Conservation (phyloP, 2,888 invertebrate genomes). For the Hydriomena furcata region DNA sequence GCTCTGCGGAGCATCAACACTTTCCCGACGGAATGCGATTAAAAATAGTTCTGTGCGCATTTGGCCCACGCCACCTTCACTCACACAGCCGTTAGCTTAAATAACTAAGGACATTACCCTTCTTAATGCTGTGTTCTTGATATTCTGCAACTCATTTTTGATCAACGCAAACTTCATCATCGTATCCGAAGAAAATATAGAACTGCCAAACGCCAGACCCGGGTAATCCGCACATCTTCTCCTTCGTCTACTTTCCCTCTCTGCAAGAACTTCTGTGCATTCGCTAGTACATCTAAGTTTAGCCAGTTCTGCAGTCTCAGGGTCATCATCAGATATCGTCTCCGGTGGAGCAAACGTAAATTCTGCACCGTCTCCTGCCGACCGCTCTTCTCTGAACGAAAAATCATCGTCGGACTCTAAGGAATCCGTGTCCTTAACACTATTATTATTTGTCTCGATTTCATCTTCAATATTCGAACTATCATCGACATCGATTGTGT, state of each 20-base stretch:
- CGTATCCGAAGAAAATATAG: slow-evolving; percentile 97
- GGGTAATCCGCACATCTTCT: slow-evolving; percentile 96
- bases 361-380: slow-evolving; percentile 77
- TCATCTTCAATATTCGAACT: slow-evolving; percentile 67
- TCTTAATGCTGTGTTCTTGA: slow-evolving; percentile 97
- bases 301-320: slow-evolving; percentile 91
- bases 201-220: slow-evolving; percentile 94
- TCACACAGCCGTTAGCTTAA: slow-evolving; percentile 66
- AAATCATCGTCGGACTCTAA: slow-evolving; percentile 75
- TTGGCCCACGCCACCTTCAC: slow-evolving; percentile 68
- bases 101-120: slow-evolving; percentile 90
- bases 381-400: slow-evolving; percentile 70
- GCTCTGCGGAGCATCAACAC: slow-evolving; percentile 52
- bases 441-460: slow-evolving; percentile 66
- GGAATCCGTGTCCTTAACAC: slow-evolving; percentile 59
- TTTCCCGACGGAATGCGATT: slow-evolving; percentile 64
- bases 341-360: slow-evolving; percentile 59
- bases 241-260: slow-evolving; percentile 89
- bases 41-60: slow-evolving; percentile 80
- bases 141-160: slow-evolving; percentile 98
- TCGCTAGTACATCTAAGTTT: slow-evolving; percentile 94
- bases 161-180: slow-evolving; percentile 99
- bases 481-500: slow-evolving; percentile 65
- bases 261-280: slow-evolving; percentile 94
- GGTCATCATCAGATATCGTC: slow-evolving; percentile 85